A percentile compares a stretch with the other conserved stretches of the same genome.
These are phyloP conservation scores for Chymomyza costata DNA, from an alignment of 1,140 invertebrate species.

Conservation along the genomic window DNA sequence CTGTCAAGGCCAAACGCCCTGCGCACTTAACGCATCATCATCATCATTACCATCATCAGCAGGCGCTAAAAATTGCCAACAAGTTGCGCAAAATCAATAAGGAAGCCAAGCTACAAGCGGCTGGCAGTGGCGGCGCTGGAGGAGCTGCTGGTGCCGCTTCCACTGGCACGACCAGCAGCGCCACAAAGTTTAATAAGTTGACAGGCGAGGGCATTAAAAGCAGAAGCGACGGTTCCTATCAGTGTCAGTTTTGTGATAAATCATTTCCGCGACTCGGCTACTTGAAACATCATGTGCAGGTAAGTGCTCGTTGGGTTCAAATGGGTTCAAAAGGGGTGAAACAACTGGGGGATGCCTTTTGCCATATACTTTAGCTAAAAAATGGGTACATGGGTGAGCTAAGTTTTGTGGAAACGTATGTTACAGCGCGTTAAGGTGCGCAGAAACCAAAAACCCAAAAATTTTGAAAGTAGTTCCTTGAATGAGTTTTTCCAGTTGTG, in stretches of 20 bases:
- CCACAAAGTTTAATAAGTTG: conserved; percentile 74
- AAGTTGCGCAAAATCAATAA: conserved; percentile 74
- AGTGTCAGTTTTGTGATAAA: conserved; percentile 93
- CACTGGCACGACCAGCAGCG: conserved; percentile 17
- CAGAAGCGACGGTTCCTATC: conserved; percentile 80
- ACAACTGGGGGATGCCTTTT: too few relatives aligned
- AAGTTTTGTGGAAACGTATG: too few relatives aligned
- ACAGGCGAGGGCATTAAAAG: conserved; percentile 72
- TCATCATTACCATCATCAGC: conserved; percentile 65
- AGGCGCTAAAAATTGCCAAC: conserved; percentile 65
- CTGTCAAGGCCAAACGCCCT: conserved; percentile 35
- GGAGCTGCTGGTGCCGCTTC: conserved; percentile 7
- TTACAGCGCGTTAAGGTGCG: too few relatives aligned
- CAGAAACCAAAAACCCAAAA: too few relatives aligned
- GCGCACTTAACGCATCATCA: conserved; percentile 55
- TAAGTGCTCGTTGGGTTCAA: conserved; percentile 75
- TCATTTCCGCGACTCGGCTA: conserved; percentile 91
- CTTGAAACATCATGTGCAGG: conserved; percentile 95
- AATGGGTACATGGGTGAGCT: too few relatives aligned
- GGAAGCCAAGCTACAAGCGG: conserved; percentile 49
- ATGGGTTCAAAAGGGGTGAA: conserved; percentile 8
- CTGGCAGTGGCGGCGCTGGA: conserved; percentile 3
- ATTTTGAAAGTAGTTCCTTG: too few relatives aligned
- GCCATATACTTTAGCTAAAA: too few relatives aligned
- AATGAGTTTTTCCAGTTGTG: too few relatives aligned